Conservation (phyloP, 2,113 vertebrate genomes). For the Dipodomys spectabilis region DNA sequence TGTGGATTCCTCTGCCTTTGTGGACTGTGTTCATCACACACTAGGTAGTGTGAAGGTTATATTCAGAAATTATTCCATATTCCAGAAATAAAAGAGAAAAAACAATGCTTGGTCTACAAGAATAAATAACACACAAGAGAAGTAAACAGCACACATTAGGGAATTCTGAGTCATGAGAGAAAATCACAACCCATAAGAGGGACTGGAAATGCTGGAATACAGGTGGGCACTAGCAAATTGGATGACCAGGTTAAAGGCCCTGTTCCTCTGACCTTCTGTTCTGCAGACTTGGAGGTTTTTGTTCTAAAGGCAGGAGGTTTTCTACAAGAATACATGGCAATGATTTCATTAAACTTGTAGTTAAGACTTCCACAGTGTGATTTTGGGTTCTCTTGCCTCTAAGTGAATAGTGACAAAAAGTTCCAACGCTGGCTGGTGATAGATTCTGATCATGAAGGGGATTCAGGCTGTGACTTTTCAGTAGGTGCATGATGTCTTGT, state of each 20-base stretch:
- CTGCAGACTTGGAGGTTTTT: not conserved
- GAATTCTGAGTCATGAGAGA: not conserved
- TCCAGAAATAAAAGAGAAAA: not conserved
- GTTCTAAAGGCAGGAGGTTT: not conserved
- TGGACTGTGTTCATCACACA: not conserved
- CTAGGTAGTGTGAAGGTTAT: not conserved
- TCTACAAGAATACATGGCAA: not conserved
- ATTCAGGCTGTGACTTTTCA: not conserved
- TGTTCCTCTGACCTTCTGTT: not conserved
- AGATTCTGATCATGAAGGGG: not conserved
- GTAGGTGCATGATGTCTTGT: not conserved
- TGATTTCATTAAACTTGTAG: rapidly evolving
- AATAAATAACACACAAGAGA: not conserved
- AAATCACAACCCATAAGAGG: not conserved
- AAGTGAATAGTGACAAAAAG: not conserved
- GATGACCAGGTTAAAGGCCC: not conserved
- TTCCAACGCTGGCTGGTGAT: not conserved
- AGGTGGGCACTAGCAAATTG: not conserved
- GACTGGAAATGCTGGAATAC: not conserved
- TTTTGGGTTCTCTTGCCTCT: not conserved
- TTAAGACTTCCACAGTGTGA: not conserved
- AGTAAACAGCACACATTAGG: not conserved
- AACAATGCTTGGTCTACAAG: not conserved
- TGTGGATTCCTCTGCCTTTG: not conserved
- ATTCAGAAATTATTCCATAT: not conserved